Base-by-base conservation (phyloP, 2,888 invertebrate genomes). In the Erannis defoliaria region DNA sequence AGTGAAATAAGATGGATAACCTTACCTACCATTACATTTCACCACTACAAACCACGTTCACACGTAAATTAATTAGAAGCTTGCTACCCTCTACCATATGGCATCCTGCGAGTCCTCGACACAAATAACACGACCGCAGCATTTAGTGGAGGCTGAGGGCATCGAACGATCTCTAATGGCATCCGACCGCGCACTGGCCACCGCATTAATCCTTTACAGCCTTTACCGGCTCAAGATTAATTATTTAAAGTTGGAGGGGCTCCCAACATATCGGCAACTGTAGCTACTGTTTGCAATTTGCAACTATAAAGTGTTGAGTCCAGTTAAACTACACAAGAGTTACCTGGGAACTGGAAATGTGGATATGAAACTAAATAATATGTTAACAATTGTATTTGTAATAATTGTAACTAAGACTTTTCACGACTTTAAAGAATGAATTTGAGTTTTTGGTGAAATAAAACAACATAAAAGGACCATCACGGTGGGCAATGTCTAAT, bases 181-280 rank as follows among this genome's bases (percentile, higher is more conserved):
- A 88, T 88, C 83, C 86, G 78, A 89, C 91, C 91, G 84, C 91
- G 89, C 87, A 89, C 90, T 90, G 91, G 85, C 90, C 91, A 86
- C 90, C 86, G 82, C 90, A 89, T 90, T 91, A 92, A 92, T 92
- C 92, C 92, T 90, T 90, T 90, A 85, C 88, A 80, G 84, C 91
- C 90, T 89, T 90, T 90, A 86, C 88, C 81, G 84, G 82, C 88
- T 84, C 85, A 89, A 90, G 91, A 91, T 91, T 92, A 92, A 92
- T 92, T 91, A 90, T 91, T 91, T 89, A 88, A 91, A 90, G 81
- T 90, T 87, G 77, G 84, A 72, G 76, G 78, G 85, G 85, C 72
- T 78, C 76, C 70, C 76, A 76, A 78, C 78, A 80, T 78, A 81
- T 81, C 81, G 82, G 84, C 84, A 87, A 87, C 85, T 42, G 21